Conservation (phyloP, 1,140 invertebrate genomes). For the Venturia canescens region DNA sequence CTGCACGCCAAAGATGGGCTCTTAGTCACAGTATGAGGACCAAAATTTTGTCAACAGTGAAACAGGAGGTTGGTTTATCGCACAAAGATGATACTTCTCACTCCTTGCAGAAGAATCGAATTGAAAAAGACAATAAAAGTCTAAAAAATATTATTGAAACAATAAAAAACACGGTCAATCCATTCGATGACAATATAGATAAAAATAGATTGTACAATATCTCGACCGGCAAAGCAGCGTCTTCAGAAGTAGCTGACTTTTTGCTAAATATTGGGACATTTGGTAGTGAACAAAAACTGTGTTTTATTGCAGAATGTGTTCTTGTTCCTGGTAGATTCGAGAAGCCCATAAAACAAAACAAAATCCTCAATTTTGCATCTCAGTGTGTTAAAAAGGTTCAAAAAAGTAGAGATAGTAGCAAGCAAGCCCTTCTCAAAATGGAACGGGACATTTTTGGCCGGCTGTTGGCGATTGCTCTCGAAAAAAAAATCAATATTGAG, state of each 20-base stretch:
- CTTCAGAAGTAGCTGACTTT: constrained; percentile 21
- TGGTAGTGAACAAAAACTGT: neutral
- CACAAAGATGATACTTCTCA: constrained; percentile 42
- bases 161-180: constrained; percentile 35
- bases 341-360: neutral
- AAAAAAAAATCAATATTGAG: constrained; percentile 27
- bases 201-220: constrained; percentile 25
- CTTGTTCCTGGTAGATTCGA: constrained; percentile 9
- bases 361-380: constrained; percentile 33
- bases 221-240: constrained; percentile 25
- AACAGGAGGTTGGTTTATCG: constrained; percentile 36
- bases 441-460: constrained; percentile 24
- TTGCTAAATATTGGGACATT: neutral
- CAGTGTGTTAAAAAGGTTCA: constrained; percentile 1
- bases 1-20: constrained; percentile 59
- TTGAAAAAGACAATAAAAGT: constrained; percentile 29
- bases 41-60: constrained; percentile 51
- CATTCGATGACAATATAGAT: constrained; percentile 40
- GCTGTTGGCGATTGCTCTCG: constrained; percentile 21
- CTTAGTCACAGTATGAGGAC: no score
- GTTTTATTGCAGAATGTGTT: constrained; percentile 18
- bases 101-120: no score
- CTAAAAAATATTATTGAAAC: constrained; percentile 15
- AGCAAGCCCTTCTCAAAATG: constrained; percentile 20
- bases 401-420: neutral